Percentiles rank a stretch among this genome's conserved stretches.
Evolutionary conservation across 2,888 invertebrate genomes (phyloP).

Genomic region (Drosophila subsilvestris): DNA sequence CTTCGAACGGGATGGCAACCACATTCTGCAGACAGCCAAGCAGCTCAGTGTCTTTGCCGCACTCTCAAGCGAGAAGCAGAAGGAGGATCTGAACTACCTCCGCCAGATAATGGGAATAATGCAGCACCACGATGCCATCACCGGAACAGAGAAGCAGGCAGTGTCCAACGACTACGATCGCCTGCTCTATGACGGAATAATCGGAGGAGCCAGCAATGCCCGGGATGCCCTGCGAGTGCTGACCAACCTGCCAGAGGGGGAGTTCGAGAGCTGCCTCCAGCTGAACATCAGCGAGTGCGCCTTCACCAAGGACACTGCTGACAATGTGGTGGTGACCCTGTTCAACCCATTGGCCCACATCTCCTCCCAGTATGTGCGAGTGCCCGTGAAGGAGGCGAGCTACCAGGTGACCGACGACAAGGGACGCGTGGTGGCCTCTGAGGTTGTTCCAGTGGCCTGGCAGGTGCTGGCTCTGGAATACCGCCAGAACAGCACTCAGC

Average conservation of each 20-base stretch:
- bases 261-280: slow-evolving; percentile 77
- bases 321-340: slow-evolving; percentile 87
- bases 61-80: slow-evolving; percentile 74
- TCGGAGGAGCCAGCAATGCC: slow-evolving; percentile 85
- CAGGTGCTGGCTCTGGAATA: slow-evolving; percentile 32
- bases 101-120: slow-evolving; percentile 87
- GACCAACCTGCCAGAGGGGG: slow-evolving; percentile 70
- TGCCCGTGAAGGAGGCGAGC: slow-evolving; percentile 86
- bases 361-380: slow-evolving; percentile 86
- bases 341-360: slow-evolving; percentile 92
- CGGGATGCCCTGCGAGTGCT: slow-evolving; percentile 65
- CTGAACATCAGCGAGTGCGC: slow-evolving; percentile 87
- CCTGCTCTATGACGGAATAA: slow-evolving; percentile 89
- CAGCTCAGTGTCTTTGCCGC: slow-evolving; percentile 88
- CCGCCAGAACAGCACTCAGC: slow-evolving; percentile 25
- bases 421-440: slow-evolving; percentile 32
- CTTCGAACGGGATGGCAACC: slow-evolving; percentile 90
- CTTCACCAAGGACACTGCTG: slow-evolving; percentile 86
- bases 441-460: slow-evolving; percentile 21
- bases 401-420: slow-evolving; percentile 87
- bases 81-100: slow-evolving; percentile 83
- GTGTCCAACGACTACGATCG: slow-evolving; percentile 95
- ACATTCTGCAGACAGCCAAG: slow-evolving; percentile 90
- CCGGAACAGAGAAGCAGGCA: slow-evolving; percentile 94
- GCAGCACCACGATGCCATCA: slow-evolving; percentile 96